phyloP scores from a whole-genome alignment of 2,113 vertebrate species.

The Cairina moschata region DNA sequence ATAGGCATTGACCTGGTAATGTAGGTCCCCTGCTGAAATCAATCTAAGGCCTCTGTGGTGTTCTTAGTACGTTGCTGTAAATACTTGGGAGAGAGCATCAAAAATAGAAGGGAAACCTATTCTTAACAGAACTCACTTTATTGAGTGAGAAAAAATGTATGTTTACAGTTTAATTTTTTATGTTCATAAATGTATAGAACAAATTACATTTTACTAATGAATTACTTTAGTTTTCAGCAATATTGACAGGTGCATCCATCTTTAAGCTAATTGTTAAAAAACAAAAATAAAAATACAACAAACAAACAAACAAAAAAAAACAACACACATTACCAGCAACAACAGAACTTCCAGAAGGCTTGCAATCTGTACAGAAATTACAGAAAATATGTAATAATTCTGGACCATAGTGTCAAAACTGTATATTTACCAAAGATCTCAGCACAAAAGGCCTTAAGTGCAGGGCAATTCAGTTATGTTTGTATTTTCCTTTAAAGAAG shows the following conservation, averaged over 20 bases:
- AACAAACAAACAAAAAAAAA: background rate
- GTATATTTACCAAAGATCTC: slow-evolving; percentile 54
- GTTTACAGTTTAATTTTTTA: background rate
- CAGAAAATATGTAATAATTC: background rate
- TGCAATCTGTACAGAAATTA: no score
- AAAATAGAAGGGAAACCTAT: background rate
- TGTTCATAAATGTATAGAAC: background rate
- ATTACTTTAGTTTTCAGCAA: background rate
- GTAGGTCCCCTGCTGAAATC: background rate
- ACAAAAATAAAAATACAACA: no score
- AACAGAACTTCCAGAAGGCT: background rate
- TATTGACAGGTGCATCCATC: background rate
- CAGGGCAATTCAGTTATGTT: slow-evolving; percentile 16
- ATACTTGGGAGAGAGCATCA: background rate
- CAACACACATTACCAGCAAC: no score
- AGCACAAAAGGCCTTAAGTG: background rate
- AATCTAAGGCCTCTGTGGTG: background rate
- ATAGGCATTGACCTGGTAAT: slow-evolving; percentile 12
- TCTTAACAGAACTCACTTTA: background rate
- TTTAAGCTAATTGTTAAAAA: background rate
- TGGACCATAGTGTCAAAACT: background rate
- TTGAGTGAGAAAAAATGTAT: background rate
- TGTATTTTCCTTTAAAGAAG: slow-evolving; percentile 46
- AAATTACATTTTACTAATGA: background rate
- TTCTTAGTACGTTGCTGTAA: background rate